These are phyloP conservation scores for Salmo trutta DNA, from an alignment of 2,797 vertebrate species.

Conservation along the genomic window DNA sequence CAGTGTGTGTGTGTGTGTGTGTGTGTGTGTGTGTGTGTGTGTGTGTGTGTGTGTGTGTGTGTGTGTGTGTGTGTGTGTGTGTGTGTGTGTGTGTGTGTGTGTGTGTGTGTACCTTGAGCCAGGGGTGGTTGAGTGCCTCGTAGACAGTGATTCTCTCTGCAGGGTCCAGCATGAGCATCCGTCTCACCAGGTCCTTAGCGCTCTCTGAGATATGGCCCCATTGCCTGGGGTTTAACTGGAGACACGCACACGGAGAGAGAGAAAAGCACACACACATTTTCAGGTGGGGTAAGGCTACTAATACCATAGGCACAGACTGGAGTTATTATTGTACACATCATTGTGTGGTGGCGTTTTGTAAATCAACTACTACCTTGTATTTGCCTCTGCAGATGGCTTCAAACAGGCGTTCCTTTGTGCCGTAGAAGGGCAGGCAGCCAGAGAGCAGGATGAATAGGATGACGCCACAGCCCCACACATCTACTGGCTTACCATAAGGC, in stretches of 20 bases:
- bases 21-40: too few relatives aligned
- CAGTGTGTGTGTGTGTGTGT: constrained; percentile 69
- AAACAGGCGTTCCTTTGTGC: constrained; percentile 90
- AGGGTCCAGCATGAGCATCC: constrained; percentile 98
- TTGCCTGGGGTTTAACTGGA: constrained; percentile 95
- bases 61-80: too few relatives aligned
- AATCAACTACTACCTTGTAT: constrained; percentile 82
- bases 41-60: not conserved
- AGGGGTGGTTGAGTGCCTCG: constrained; percentile 97
- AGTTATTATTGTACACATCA: not conserved
- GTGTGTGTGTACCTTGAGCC: constrained; percentile 86
- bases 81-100: not conserved
- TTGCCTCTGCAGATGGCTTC: constrained; percentile 91
- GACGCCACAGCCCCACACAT: constrained; percentile 90
- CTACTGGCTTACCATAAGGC: constrained; percentile 89
- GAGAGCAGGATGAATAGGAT: constrained; percentile 90
- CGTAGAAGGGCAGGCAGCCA: constrained; percentile 89
- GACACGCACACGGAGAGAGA: not conserved
- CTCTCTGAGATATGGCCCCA: constrained; percentile 99
- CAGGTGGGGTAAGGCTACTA: not conserved
- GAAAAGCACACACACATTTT: not conserved
- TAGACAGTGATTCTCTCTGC: constrained; percentile 99
- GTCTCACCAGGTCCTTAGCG: constrained; percentile 97
- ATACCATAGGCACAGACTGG: not conserved
- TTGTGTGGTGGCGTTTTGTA: constrained; percentile 1